These are phyloP conservation scores for Pollenia griseotomentosa DNA, from an alignment of 2,888 invertebrate species.

Conservation along the genomic window DNA sequence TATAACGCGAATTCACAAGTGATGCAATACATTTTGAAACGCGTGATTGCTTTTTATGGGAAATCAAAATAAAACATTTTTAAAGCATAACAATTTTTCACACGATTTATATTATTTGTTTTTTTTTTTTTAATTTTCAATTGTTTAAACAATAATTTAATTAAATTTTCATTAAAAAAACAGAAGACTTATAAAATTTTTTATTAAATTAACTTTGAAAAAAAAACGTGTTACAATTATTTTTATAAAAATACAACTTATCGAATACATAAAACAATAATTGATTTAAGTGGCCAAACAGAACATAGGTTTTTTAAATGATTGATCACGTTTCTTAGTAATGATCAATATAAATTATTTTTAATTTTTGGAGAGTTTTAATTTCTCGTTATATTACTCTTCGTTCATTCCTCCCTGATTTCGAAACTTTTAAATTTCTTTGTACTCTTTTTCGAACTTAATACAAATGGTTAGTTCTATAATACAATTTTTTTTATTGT, in stretches of 20 bases:
- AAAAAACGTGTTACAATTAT: constrained; percentile 40
- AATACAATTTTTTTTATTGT: constrained; percentile 11
- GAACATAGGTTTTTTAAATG: not conserved
- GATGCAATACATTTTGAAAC: constrained; percentile 48
- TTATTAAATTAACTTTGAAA: constrained; percentile 36
- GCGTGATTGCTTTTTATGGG: constrained; percentile 56
- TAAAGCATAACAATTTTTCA: constrained; percentile 42
- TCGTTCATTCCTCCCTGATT: not conserved
- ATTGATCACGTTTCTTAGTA: constrained; percentile 43
- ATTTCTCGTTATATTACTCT: not conserved
- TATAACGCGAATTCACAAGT: constrained; percentile 27
- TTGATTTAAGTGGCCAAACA: constrained; percentile 3
- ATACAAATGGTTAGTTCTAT: constrained; percentile 3
- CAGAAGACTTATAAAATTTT: not conserved
- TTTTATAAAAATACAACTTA: constrained; percentile 12
- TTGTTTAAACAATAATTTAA: constrained; percentile 62
- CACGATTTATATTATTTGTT: constrained; percentile 48
- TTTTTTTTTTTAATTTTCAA: constrained; percentile 32
- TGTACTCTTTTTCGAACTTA: not conserved
- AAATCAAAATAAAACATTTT: constrained; percentile 16
- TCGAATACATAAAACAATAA: constrained; percentile 17
- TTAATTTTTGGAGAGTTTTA: not conserved
- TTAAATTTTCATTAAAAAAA: constrained; percentile 54
- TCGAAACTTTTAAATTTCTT: constrained; percentile 41
- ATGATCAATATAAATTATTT: not conserved